Conservation (phyloP, 2,797 vertebrate species). For the Lacerta bilineata region DNA sequence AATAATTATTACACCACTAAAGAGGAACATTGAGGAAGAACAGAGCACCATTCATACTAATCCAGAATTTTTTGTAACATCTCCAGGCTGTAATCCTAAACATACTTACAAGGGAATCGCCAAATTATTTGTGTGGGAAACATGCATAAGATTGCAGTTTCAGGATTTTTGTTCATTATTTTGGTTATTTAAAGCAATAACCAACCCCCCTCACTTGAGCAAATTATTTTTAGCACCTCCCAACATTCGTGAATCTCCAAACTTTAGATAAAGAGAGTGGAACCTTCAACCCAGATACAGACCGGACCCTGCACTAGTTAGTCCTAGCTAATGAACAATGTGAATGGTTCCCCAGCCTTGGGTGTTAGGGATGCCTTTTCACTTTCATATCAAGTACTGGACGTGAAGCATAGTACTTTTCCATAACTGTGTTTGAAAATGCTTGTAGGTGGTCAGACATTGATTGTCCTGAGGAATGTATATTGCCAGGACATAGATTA, state of each 20-base stretch:
- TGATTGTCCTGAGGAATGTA: background rate
- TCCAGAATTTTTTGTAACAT: background rate
- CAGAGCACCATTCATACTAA: background rate
- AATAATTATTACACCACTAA: background rate
- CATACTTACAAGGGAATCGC: background rate
- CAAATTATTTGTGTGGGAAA: background rate
- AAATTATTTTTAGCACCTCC: constrained; percentile 6
- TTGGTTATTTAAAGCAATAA: background rate
- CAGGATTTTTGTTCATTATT: background rate
- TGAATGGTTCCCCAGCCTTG: background rate
- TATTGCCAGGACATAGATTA: too few relatives aligned
- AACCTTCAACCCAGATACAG: background rate
- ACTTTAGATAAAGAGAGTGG: background rate
- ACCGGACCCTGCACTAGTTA: background rate
- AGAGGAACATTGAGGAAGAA: background rate
- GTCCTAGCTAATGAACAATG: background rate
- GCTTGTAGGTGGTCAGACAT: background rate
- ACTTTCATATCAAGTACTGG: background rate
- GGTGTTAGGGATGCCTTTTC: background rate
- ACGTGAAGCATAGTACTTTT: background rate
- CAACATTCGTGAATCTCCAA: background rate
- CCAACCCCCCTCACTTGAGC: too few relatives aligned
- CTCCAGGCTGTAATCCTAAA: background rate
- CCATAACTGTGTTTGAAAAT: background rate
- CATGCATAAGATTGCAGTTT: background rate